Conservation (phyloP, 1,140 invertebrate genomes). For the Drosophila funebris region DNA sequence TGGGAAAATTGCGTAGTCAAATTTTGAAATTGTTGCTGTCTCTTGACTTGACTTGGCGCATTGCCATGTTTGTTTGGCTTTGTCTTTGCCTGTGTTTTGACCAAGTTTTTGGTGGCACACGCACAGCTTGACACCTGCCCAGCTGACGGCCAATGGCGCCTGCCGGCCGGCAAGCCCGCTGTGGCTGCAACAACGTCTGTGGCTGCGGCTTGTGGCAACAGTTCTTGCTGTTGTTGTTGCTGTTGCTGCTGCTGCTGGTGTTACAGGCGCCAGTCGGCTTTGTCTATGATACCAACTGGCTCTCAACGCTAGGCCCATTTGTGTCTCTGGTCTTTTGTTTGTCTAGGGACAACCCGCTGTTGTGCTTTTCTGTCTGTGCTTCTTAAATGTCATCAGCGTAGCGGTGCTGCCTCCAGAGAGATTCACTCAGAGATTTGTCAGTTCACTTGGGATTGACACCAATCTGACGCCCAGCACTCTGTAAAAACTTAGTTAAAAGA, state of each 20-base stretch:
- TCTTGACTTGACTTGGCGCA: constrained; percentile 3
- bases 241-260: constrained; percentile 26
- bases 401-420: constrained; percentile 12
- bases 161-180: neutral
- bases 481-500: no score
- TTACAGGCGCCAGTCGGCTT: constrained; percentile 47
- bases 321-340: constrained; percentile 43
- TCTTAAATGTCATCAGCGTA: constrained; percentile 57
- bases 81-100: constrained; percentile 17
- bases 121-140: constrained; percentile 78
- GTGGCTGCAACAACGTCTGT: neutral
- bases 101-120: constrained; percentile 56
- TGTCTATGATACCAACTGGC: constrained; percentile 23
- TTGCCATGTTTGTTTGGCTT: constrained; percentile 25
- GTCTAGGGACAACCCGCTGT: constrained; percentile 62
- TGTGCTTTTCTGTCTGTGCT: constrained; percentile 34
- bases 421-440: constrained; percentile 15
- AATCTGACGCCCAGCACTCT: no score
- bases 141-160: constrained; percentile 28
- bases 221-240: neutral
- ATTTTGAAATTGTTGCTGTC: constrained; percentile 4
- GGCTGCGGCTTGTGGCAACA: neutral
- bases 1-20: constrained; percentile 63
- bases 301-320: constrained; percentile 1
- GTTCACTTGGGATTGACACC: neutral